Evolutionary conservation across 2,888 invertebrate genomes (phyloP).

Genomic region (Cactoblastis cactorum): DNA sequence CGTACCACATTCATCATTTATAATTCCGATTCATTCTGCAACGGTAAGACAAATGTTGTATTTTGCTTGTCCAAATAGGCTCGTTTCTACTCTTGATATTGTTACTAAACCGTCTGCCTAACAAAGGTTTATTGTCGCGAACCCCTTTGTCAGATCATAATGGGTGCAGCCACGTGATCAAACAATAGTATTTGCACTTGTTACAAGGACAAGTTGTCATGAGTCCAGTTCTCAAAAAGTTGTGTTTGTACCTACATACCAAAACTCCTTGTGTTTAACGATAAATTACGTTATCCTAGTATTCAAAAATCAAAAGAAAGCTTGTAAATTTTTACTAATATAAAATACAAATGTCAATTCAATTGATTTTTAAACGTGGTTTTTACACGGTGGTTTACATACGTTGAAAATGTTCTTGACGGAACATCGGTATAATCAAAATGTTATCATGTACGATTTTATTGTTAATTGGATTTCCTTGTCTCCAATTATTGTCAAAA

Average conservation of each 20-base stretch:
- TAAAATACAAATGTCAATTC: no score
- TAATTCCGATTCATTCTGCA: constrained; percentile 9
- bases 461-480: no score
- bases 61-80: constrained; percentile 21
- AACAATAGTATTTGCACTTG: constrained; percentile 72
- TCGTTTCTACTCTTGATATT: constrained; percentile 30
- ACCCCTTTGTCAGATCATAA: constrained; percentile 63
- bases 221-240: constrained; percentile 44
- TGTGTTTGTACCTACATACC: constrained; percentile 26
- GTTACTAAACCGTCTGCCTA: constrained; percentile 27
- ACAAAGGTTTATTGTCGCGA: constrained; percentile 50
- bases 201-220: constrained; percentile 54
- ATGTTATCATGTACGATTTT: no score
- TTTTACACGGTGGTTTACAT: no score
- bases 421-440: no score
- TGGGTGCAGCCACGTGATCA: constrained; percentile 63
- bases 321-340: no score
- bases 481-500: no score
- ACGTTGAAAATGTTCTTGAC: no score
- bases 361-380: no score
- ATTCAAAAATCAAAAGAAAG: neutral
- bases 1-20: neutral
- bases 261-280: constrained; percentile 38
- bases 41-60: constrained; percentile 18
- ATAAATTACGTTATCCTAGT: constrained; percentile 26